These are phyloP conservation scores for Pelobates cultripes DNA, from an alignment of 2,797 vertebrate genomes.

Conservation along the genomic window DNA sequence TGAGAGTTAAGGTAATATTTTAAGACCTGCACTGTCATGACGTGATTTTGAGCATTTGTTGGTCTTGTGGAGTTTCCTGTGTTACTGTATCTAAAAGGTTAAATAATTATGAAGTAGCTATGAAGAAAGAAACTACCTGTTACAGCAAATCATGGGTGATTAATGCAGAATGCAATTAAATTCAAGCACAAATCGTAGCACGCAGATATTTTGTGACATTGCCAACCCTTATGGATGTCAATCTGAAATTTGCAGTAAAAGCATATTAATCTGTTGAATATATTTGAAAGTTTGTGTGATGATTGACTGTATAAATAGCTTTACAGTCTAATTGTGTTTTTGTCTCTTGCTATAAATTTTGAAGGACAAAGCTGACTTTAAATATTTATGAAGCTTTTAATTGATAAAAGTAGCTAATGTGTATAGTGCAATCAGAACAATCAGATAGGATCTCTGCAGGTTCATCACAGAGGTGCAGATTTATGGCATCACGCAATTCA, in stretches of 20 bases:
- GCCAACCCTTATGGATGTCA: conserved; percentile 1
- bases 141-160: not conserved
- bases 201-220: conserved; percentile 7
- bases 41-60: no score
- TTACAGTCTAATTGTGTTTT: conserved; percentile 14
- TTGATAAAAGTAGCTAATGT: conserved; percentile 45
- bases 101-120: not conserved
- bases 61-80: not conserved
- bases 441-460: conserved; percentile 32
- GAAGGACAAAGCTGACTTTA: conserved; percentile 44
- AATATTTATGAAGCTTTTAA: conserved; percentile 48
- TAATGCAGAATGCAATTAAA: conserved; percentile 4
- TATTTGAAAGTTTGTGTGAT: conserved; percentile 4
- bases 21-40: no score
- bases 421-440: conserved; percentile 44
- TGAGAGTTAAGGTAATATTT: no score
- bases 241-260: conserved; percentile 9
- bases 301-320: conserved; percentile 20
- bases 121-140: not conserved
- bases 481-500: conserved; percentile 21
- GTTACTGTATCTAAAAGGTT: not conserved
- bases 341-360: conserved; percentile 33
- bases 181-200: not conserved
- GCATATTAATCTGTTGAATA: conserved; percentile 12
- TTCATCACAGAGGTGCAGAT: conserved; percentile 33